Percentiles rank a stretch among this genome's conserved stretches.
These are phyloP conservation scores for Spodoptera frugiperda DNA, from an alignment of 1,140 invertebrate genomes.

Conservation along the genomic window DNA sequence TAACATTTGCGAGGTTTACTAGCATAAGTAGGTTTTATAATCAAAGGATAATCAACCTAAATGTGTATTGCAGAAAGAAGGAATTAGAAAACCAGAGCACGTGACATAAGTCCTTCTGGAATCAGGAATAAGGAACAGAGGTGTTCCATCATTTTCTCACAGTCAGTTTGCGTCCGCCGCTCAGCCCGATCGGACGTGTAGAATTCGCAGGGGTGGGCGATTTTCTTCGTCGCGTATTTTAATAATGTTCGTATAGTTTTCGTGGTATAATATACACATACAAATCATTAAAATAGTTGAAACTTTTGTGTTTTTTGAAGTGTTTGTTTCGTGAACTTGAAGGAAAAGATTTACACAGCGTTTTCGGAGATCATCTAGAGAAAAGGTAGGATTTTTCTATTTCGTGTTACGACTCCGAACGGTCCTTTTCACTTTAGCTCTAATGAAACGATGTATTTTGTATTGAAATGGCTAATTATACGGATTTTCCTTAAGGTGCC, in stretches of 20 bases:
- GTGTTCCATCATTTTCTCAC: slow-evolving; percentile 59
- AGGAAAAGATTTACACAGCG: not conserved
- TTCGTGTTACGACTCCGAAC: slow-evolving; percentile 3
- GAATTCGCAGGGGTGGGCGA: not conserved
- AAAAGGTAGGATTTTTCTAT: slow-evolving; percentile 46
- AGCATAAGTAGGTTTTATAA: not conserved
- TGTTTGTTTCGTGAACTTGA: slow-evolving; percentile 6
- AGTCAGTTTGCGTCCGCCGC: slow-evolving; percentile 52
- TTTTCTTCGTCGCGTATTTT: slow-evolving; percentile 45
- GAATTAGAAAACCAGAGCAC: not conserved
- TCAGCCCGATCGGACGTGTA: slow-evolving; percentile 42
- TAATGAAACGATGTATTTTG: slow-evolving; percentile 49
- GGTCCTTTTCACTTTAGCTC: slow-evolving; percentile 30
- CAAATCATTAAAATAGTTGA: not conserved
- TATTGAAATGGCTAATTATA: slow-evolving; percentile 46
- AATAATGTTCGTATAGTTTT: slow-evolving; percentile 26
- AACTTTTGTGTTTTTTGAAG: slow-evolving; percentile 26
- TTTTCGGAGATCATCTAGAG: slow-evolving; percentile 6
- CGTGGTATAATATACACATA: slow-evolving; percentile 21
- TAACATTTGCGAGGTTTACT: slow-evolving; percentile 50
- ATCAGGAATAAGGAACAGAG: slow-evolving; percentile 50
- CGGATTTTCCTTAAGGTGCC: slow-evolving; percentile 24
- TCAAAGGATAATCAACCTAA: not conserved
- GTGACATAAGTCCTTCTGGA: slow-evolving; percentile 59
- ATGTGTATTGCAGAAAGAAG: no score